A percentile compares a stretch with the other conserved stretches of the same genome.
phyloP scores from a whole-genome alignment of 2,113 vertebrate species.

The Anolis carolinensis region DNA sequence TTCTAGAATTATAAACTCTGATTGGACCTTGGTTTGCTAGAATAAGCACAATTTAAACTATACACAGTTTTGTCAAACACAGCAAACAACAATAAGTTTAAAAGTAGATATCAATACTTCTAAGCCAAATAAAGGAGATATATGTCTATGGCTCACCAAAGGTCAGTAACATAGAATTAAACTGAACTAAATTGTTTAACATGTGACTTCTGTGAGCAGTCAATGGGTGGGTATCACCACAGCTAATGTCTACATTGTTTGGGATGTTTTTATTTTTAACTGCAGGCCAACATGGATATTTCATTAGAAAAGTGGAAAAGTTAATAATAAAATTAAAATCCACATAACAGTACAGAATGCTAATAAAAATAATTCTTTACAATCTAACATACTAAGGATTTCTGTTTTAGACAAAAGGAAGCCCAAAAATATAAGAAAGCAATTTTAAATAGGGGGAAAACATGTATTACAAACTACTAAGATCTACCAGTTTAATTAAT shows the following conservation, averaged over 20 bases:
- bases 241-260: neutral
- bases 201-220: neutral
- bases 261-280: neutral
- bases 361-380: neutral
- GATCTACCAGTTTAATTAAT: neutral
- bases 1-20: neutral
- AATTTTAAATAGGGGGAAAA: neutral
- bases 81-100: neutral
- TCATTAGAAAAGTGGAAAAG: neutral
- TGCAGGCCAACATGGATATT: too few relatives aligned
- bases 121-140: neutral
- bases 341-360: neutral
- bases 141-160: neutral
- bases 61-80: neutral
- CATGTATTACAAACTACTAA: fast-evolving
- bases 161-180: neutral
- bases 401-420: neutral
- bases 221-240: neutral
- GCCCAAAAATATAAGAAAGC: neutral
- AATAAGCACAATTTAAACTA: neutral
- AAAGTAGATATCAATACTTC: neutral
- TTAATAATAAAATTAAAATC: neutral
- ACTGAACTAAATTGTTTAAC: too few relatives aligned
- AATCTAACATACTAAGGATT: neutral
- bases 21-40: neutral